These are phyloP conservation scores for Mesorhabditis belari DNA, from an alignment of 2,888 invertebrate species.

Conservation along the genomic window DNA sequence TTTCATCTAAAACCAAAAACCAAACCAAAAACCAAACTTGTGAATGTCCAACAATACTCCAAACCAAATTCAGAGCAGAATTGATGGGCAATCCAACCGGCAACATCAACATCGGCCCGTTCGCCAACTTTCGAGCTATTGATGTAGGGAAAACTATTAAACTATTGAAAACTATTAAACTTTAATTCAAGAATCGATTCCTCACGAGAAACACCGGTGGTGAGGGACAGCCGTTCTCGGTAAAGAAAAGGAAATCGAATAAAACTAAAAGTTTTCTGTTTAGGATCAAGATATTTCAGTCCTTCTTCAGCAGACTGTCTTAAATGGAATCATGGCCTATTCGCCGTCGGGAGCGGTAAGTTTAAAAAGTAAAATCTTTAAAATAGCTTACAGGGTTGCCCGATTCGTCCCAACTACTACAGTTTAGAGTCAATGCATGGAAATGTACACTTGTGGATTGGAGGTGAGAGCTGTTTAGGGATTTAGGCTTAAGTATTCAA, in stretches of 20 bases:
- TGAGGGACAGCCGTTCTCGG: conserved; percentile 6
- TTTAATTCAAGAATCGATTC: background rate
- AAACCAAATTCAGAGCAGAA: background rate
- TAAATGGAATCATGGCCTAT: conserved; percentile 22
- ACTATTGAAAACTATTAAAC: too few relatives aligned
- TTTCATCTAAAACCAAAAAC: background rate
- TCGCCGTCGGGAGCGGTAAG: conserved; percentile 23
- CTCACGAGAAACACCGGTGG: background rate
- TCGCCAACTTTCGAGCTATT: too few relatives aligned
- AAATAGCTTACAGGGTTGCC: too few relatives aligned
- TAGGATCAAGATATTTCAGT: conserved; percentile 14
- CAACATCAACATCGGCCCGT: conserved; percentile 32
- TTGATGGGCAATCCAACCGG: conserved; percentile 4
- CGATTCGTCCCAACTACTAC: conserved; percentile 32
- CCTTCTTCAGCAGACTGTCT: conserved; percentile 11
- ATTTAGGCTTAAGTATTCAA: too few relatives aligned
- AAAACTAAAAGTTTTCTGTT: too few relatives aligned
- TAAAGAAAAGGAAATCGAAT: conserved; percentile 12
- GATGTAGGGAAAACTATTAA: too few relatives aligned
- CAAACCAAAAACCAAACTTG: background rate
- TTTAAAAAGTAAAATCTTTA: conserved; percentile 1
- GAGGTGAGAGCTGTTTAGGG: conserved; percentile 25
- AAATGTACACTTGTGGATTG: conserved; percentile 42
- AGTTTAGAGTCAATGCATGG: conserved; percentile 39
- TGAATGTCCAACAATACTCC: too few relatives aligned